Evolutionary conservation across 2,797 vertebrate genomes (phyloP), one percentile per base, ranked within the genome.

Genomic region (Poeciliopsis gracilis): DNA sequence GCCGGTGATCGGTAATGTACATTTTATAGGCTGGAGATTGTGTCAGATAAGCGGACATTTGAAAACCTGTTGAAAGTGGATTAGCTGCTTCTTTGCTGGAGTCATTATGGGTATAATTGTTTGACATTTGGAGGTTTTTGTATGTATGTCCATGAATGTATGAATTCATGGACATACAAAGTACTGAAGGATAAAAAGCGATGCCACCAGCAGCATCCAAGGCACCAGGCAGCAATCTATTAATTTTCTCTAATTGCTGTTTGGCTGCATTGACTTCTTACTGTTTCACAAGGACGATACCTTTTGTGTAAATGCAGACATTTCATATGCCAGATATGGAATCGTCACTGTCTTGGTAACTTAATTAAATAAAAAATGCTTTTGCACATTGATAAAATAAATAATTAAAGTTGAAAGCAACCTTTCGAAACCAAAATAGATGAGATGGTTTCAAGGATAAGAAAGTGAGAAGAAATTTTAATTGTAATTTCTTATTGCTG

Each of bases 21-120:
- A 5, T 70, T 70, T 70, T 28, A 12, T 13, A 43, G 66, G 23
- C 11, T 43, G 66, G n/a, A 13, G 36, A 41, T 25, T 63, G 30
- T 63, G 63, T 41, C 38, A 67, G 63, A 38, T 67, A 67, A 67
- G 41, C 28, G 38, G 66, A 43, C 12, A 28, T 70, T 70, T 70
- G 45, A 45, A 70, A 70, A 70, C 23, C 25, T 45, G 41, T 43
- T 43, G 5, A 43, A 43, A 43, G 20, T 43, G 43, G 38, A 69
- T 43, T 25, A n/a, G 38, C 38, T 69, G 41, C 10, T 69, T 69
- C 66, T 69, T 41, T 43, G 9, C 23, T 13, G 41, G 5, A 25
- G 41, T 25, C 23, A 4, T 43, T 69, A 43, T n/a, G 5, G 7
- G 0, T n/a, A 13, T 43, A 25, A 20, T 2, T 67, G 9, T 25